Evolutionary conservation across 2,113 vertebrate species (phyloP), one percentile per base, ranked within the genome.

Genomic region (Pelobates fuscus): DNA sequence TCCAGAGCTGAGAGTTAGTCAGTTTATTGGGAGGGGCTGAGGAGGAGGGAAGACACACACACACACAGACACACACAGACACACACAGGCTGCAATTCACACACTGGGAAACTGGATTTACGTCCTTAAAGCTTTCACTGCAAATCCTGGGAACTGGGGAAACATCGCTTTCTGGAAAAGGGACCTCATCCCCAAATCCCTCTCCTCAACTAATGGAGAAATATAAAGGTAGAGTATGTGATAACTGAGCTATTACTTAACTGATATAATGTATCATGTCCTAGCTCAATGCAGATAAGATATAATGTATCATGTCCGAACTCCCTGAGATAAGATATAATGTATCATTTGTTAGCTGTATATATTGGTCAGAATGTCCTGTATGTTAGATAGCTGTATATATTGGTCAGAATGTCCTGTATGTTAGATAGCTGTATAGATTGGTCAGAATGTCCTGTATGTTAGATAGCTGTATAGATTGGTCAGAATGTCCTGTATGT

Each of bases 11-110:
- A 23, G 37, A 27, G 46, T 32, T 37, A 4, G 29, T 73, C 46
- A 73, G 23, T 32, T 54, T 26, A 65, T 46, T 26, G 71, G 71
- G 71, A 73, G 71, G 71, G 61, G 46, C 61, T 25, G 25, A 21
- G 23, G 3, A 14, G 37, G 70, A 69, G 67, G n/a, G 44, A 32
- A 43, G 60, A 52, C 30, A 1, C 55, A 20, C 23, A 27, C 62
- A 24, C 62, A 24, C 20, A 61, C 59, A 27, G 21, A 37, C 60
- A 63, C n/a, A 20, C 60, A 63, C 60, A 37, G 27, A 65, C 62
- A 60, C 57, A 60, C 57, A 29, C 26, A 60, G 8, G 18, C 59
- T 3, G 1, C 27, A 25, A n/a, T 7, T 24, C 59, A 27, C 26
- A 29, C 60, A n/a, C 60, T 63, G 60, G 60, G 60, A 37, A 63